phyloP scores from a whole-genome alignment of 1,140 invertebrate genomes.

The Muscidifurax raptorellus region DNA sequence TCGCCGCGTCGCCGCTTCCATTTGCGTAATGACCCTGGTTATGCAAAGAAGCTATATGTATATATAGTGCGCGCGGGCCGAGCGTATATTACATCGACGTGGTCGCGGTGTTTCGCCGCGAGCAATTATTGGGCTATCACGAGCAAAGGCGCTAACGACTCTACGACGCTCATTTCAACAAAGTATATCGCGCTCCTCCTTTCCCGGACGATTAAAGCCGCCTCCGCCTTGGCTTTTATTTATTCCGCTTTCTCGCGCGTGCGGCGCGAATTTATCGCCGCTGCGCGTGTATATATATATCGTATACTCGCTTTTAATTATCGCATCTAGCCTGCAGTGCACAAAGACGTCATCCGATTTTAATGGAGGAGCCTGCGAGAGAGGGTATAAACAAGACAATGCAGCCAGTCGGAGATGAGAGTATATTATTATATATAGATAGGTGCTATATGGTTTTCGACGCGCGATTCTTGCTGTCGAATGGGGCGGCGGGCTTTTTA shows the following conservation, averaged over 20 bases:
- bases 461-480: neutral
- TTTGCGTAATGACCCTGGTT: constrained; percentile 38
- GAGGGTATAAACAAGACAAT: constrained; percentile 1
- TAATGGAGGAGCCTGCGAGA: neutral
- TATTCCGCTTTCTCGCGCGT: constrained; percentile 11
- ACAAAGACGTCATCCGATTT: constrained; percentile 23
- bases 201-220: neutral
- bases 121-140: constrained; percentile 42
- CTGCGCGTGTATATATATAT: neutral
- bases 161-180: constrained; percentile 18
- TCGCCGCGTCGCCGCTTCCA: constrained; percentile 10
- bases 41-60: neutral
- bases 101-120: neutral
- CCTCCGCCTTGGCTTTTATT: constrained; percentile 22
- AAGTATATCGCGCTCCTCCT: constrained; percentile 10
- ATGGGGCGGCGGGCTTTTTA: neutral
- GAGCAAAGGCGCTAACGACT: constrained; percentile 44
- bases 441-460: neutral
- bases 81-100: neutral
- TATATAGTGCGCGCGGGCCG: neutral
- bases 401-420: neutral
- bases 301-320: neutral
- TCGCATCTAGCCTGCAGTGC: neutral
- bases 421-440: too few relatives aligned
- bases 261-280: neutral